These are phyloP conservation scores for Pyxicephalus adspersus DNA, from an alignment of 2,113 vertebrate species.

Conservation along the genomic window DNA sequence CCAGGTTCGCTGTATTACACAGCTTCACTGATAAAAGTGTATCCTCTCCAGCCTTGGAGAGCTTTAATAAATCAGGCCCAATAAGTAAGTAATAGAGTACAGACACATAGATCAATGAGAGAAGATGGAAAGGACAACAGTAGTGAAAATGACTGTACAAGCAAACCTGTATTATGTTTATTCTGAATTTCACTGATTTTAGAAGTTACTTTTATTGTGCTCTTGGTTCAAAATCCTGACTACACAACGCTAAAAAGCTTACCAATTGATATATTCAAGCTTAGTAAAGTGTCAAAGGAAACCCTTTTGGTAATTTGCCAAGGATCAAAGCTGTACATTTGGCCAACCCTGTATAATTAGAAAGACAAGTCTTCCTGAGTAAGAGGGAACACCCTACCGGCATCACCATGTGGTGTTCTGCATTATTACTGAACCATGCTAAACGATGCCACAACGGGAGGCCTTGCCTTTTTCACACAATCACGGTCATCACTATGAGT, in stretches of 20 bases:
- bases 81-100: too few species aligned
- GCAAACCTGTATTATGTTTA: too few species aligned
- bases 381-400: constrained; percentile 37
- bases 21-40: too few species aligned
- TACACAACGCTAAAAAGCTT: not conserved
- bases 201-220: too few species aligned
- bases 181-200: too few species aligned
- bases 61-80: too few species aligned
- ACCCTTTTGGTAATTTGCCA: constrained; percentile 21
- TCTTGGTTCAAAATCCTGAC: too few species aligned
- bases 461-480: constrained; percentile 66
- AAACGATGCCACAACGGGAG: constrained; percentile 65
- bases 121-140: too few species aligned
- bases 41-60: too few species aligned
- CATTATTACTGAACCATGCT: constrained; percentile 62
- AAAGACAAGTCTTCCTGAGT: constrained; percentile 38
- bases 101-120: too few species aligned
- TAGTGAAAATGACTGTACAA: too few species aligned
- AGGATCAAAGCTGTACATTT: constrained; percentile 12
- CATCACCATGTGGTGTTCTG: constrained; percentile 50
- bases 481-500: constrained; percentile 59
- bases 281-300: constrained; percentile 11
- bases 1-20: too few species aligned
- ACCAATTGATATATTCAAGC: not conserved
- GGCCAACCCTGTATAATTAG: constrained; percentile 20